These are phyloP conservation scores for Manis crassicaudata DNA, from an alignment of 2,797 vertebrate species.

Conservation along the genomic window DNA sequence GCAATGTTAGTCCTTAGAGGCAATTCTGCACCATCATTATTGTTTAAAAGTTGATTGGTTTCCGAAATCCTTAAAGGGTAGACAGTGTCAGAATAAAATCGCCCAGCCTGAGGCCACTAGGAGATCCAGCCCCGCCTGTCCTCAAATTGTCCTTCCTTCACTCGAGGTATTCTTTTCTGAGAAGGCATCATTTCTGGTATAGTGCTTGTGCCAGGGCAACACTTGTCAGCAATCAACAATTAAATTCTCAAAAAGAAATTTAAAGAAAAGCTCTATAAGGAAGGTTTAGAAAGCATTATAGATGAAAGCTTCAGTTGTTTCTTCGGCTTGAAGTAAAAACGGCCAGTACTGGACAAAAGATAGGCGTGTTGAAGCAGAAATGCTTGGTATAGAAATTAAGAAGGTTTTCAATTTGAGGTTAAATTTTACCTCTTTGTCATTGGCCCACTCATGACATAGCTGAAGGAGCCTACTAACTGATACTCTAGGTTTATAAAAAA, in stretches of 20 bases:
- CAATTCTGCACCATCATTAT: not conserved
- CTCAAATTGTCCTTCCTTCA: not conserved
- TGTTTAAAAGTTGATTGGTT: not conserved
- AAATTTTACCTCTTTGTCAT: not conserved
- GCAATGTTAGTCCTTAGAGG: not conserved
- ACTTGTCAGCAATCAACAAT: conserved; percentile 23
- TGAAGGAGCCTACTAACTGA: not conserved
- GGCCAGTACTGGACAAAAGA: not conserved
- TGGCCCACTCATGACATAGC: not conserved
- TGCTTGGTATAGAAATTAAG: not conserved
- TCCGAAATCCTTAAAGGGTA: not conserved
- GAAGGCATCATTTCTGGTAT: not conserved
- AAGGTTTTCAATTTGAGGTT: not conserved
- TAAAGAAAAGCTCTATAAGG: not conserved
- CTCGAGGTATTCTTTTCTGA: not conserved
- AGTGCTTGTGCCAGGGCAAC: not conserved
- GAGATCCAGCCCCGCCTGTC: not conserved
- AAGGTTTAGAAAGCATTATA: not conserved
- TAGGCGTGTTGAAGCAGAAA: not conserved
- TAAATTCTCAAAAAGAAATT: conserved; percentile 39
- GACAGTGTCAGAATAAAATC: not conserved
- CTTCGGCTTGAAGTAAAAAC: not conserved
- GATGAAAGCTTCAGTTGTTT: not conserved
- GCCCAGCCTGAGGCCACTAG: not conserved
- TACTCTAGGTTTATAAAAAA: not conserved